Percentiles rank a stretch among this genome's conserved stretches.
phyloP scores from a whole-genome alignment of 2,888 invertebrate genomes.

The Leptopilina drosophilae region DNA sequence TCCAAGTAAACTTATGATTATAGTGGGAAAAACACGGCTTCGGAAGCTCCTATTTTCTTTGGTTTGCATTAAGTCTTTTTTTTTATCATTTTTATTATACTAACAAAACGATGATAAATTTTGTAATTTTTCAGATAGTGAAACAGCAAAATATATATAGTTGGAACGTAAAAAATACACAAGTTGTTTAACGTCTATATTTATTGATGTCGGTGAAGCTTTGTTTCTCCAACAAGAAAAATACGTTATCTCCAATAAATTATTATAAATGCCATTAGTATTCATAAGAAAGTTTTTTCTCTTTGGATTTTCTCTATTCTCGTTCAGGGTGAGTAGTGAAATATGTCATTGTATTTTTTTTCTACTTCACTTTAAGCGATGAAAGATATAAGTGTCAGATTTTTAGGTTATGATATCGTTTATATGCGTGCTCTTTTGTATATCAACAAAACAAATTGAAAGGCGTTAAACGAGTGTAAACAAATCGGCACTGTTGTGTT shows the following conservation, averaged over 20 bases:
- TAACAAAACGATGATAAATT: no score
- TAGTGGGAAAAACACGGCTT: no score
- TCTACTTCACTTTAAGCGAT: background rate
- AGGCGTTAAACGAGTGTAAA: background rate
- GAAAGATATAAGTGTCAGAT: background rate
- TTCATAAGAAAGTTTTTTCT: background rate
- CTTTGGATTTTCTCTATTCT: background rate
- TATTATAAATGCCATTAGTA: slow-evolving; percentile 3
- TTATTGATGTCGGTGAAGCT: background rate
- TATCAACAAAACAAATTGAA: background rate
- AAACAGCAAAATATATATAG: no score
- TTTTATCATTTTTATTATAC: no score
- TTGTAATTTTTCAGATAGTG: no score
- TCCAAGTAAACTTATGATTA: no score
- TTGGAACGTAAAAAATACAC: no score
- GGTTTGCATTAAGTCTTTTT: no score
- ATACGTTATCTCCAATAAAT: background rate
- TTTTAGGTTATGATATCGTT: slow-evolving; percentile 24
- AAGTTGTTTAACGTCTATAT: no score
- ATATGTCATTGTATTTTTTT: background rate
- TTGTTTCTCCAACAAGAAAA: background rate
- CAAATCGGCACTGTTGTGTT: background rate
- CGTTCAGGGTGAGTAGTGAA: background rate
- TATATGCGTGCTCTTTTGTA: background rate
- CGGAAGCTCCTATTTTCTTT: no score